These are phyloP conservation scores for Manacus vitellinus DNA, from an alignment of 2,113 vertebrate species.

Conservation along the genomic window DNA sequence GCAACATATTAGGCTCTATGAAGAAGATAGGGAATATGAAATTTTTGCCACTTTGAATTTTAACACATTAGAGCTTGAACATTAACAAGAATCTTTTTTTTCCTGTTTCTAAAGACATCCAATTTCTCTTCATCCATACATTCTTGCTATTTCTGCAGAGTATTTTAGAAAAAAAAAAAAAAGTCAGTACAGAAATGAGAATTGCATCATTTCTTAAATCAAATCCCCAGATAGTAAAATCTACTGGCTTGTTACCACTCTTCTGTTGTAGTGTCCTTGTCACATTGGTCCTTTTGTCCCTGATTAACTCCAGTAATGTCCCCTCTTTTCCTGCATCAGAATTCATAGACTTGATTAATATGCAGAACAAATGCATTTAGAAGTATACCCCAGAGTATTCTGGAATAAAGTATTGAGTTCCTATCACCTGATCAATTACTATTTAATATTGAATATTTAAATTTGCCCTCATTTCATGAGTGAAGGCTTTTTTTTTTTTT, in stretches of 20 bases:
- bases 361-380: neutral
- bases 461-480: neutral
- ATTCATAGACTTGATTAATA: conserved; percentile 1
- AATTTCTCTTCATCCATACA: neutral
- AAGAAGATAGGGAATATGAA: neutral
- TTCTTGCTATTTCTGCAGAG: neutral
- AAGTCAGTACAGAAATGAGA: neutral
- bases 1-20: neutral
- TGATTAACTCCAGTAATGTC: neutral
- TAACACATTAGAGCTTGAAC: neutral
- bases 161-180: neutral
- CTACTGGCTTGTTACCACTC: neutral
- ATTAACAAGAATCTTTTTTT: neutral
- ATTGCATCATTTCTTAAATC: neutral
- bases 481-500: neutral
- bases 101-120: neutral
- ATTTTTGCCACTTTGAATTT: neutral
- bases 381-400: neutral
- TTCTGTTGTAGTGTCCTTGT: neutral
- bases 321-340: conserved; percentile 3
- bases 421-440: neutral
- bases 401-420: neutral
- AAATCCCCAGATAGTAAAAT: neutral
- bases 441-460: neutral
- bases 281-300: neutral